A percentile compares a stretch with the other conserved stretches of the same genome.
These are phyloP conservation scores for Steatocranus sp. DNA, from an alignment of 2,797 vertebrate genomes.

Conservation along the genomic window DNA sequence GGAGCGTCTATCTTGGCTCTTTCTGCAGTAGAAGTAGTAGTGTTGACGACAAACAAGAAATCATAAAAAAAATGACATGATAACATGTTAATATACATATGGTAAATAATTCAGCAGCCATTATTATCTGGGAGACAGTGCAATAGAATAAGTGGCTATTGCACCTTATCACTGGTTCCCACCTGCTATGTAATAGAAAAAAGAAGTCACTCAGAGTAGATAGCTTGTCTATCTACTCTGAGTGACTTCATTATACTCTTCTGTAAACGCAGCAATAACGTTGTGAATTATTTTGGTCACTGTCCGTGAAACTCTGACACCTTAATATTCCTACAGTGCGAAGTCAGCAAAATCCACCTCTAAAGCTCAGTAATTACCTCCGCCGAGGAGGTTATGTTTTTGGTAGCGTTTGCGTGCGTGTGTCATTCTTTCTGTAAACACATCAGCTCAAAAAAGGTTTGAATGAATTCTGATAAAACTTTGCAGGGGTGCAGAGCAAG, in stretches of 20 bases:
- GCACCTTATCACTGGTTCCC: not conserved
- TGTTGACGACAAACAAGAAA: not conserved
- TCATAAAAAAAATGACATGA: fast-evolving
- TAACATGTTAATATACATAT: not conserved
- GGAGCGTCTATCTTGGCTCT: not conserved
- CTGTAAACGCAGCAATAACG: not conserved
- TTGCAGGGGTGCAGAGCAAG: not conserved
- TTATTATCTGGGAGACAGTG: not conserved
- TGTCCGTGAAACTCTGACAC: not conserved
- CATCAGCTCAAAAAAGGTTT: not conserved
- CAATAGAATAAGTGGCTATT: not conserved
- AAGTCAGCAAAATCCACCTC: not conserved
- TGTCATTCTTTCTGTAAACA: not conserved
- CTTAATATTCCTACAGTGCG: not conserved
- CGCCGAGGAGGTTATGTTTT: not conserved
- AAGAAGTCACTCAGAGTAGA: not conserved
- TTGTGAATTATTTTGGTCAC: not conserved
- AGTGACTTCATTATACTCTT: not conserved
- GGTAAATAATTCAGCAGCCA: not conserved
- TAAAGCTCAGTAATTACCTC: not conserved
- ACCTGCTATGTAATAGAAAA: not conserved
- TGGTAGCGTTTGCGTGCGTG: not conserved
- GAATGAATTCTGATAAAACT: not conserved
- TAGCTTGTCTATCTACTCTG: not conserved
- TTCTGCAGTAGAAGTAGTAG: not conserved